Percentiles rank a stretch among this genome's conserved stretches.
Evolutionary conservation across 2,888 invertebrate species (phyloP).

Genomic region (Allygus modestus): DNA sequence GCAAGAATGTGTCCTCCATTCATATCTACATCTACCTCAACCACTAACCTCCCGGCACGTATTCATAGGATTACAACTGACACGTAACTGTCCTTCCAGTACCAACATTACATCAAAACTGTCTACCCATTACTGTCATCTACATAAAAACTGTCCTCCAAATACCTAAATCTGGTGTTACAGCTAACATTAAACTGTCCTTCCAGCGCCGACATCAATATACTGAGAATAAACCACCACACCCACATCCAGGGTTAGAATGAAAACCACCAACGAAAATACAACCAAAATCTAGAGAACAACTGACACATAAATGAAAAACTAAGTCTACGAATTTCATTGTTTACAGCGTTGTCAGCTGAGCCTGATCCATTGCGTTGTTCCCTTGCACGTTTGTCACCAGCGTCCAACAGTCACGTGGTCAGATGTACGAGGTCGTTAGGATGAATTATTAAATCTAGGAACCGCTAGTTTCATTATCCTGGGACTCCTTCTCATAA

Average conservation of each 20-base stretch:
- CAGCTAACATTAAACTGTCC: background rate
- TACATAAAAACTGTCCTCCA: background rate
- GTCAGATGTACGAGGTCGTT: constrained; percentile 9
- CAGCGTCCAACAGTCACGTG: background rate
- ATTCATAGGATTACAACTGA: background rate
- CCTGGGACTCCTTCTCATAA: background rate
- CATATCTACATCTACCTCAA: background rate
- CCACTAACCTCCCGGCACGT: too few species aligned
- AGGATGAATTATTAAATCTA: background rate
- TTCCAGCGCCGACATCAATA: background rate
- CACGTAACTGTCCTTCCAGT: background rate
- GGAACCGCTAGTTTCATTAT: background rate
- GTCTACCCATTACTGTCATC: background rate
- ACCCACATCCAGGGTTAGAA: background rate
- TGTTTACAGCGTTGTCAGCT: too few species aligned
- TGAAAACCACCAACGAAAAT: too few species aligned
- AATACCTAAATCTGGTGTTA: background rate
- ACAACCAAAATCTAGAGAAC: too few species aligned
- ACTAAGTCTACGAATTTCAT: too few species aligned
- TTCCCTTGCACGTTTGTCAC: too few species aligned
- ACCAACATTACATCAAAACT: background rate
- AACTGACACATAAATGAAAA: too few species aligned
- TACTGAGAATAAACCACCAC: background rate
- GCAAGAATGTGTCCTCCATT: background rate
- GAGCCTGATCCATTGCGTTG: too few species aligned